Percentiles rank a stretch among this genome's conserved stretches.
These are phyloP conservation scores for Cynocephalus volans DNA, from an alignment of 2,113 vertebrate genomes.

Conservation along the genomic window DNA sequence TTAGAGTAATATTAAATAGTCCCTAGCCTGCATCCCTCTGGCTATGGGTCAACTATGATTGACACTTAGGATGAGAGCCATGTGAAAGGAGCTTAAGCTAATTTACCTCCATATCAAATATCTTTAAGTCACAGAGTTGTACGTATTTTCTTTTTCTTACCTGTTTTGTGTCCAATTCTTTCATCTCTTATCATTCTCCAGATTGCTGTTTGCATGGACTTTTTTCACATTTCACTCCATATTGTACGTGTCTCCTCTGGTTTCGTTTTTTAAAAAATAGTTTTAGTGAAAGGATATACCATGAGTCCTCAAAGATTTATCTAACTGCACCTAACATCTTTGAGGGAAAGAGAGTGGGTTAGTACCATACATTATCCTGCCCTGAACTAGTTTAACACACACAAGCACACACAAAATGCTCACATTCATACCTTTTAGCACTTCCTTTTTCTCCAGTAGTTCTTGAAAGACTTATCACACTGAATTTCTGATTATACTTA, in stretches of 20 bases:
- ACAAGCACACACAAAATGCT: neutral
- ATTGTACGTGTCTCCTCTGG: neutral
- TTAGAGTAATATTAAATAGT: neutral
- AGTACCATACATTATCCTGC: neutral
- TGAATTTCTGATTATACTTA: neutral
- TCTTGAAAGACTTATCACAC: neutral
- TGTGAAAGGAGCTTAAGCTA: neutral
- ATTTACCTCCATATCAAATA: neutral
- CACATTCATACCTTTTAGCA: neutral
- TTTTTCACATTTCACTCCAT: conserved; percentile 19
- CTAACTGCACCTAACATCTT: neutral
- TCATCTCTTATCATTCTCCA: neutral
- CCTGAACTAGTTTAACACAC: neutral
- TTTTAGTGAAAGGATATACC: neutral
- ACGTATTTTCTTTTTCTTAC: conserved; percentile 15
- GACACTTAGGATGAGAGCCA: neutral
- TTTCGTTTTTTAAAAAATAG: neutral
- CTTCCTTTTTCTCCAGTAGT: conserved; percentile 16
- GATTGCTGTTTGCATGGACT: neutral
- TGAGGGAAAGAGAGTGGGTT: neutral
- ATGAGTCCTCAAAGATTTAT: neutral
- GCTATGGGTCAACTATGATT: neutral
- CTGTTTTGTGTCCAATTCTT: neutral
- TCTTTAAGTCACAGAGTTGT: neutral
- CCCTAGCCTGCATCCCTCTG: neutral